Percentiles rank a stretch among this genome's conserved stretches.
phyloP scores from a whole-genome alignment of 1,140 invertebrate species.

The Calliopsis andreniformis region DNA sequence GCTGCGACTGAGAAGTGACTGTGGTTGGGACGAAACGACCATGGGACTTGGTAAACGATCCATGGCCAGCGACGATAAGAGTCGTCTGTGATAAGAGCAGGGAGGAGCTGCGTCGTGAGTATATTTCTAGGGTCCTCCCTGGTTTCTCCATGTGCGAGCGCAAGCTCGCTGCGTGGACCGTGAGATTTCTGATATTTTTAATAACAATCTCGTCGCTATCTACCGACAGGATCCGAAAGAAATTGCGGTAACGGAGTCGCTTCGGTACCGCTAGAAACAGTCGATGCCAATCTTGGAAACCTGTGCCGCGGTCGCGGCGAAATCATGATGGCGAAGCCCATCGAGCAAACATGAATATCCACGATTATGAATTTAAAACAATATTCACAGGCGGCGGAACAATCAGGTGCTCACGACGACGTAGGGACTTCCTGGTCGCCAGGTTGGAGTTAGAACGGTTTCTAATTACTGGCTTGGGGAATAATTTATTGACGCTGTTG shows the following conservation, averaged over 20 bases:
- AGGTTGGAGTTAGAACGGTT: background rate
- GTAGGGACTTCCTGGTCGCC: background rate
- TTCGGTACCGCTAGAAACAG: slow-evolving; percentile 67
- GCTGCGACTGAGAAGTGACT: background rate
- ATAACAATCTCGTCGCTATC: slow-evolving; percentile 64
- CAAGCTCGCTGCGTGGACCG: slow-evolving; percentile 54
- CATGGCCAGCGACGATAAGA: slow-evolving; percentile 40
- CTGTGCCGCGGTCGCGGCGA: slow-evolving; percentile 39
- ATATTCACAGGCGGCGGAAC: slow-evolving; percentile 30
- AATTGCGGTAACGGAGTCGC: slow-evolving; percentile 68
- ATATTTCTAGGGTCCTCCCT: slow-evolving; percentile 12
- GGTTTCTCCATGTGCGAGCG: background rate
- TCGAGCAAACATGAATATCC: slow-evolving; percentile 9
- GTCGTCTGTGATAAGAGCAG: slow-evolving; percentile 3
- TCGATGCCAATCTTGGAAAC: slow-evolving; percentile 62
- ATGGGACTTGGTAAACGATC: slow-evolving; percentile 31
- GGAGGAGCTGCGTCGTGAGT: background rate
- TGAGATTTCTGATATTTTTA: slow-evolving; percentile 70
- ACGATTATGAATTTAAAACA: slow-evolving; percentile 25
- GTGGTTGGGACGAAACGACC: slow-evolving; percentile 2
- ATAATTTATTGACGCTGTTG: background rate
- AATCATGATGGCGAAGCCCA: slow-evolving; percentile 40
- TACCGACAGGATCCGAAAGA: slow-evolving; percentile 51
- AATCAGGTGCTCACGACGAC: background rate
- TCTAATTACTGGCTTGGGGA: background rate